phyloP scores from a whole-genome alignment of 1,140 invertebrate species.

The Drosophila quadrilineata region DNA sequence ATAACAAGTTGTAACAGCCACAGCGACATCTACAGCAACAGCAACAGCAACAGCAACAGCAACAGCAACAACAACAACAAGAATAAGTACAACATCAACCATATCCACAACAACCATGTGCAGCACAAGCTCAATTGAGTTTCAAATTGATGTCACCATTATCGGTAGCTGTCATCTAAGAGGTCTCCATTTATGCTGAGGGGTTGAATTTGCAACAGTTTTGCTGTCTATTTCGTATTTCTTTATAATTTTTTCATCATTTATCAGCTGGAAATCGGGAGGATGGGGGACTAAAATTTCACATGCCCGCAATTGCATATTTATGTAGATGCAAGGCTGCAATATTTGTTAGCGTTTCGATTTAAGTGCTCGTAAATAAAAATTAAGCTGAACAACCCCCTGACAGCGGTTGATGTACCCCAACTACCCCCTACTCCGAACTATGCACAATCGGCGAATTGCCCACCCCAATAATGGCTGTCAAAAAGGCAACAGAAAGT shows the following conservation, averaged over 20 bases:
- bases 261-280: conserved; percentile 52
- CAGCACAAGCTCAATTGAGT: conserved; percentile 74
- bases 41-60: conserved; percentile 10
- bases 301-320: conserved; percentile 77
- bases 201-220: conserved; percentile 24
- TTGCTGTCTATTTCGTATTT: conserved; percentile 54
- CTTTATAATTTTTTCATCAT: conserved; percentile 72
- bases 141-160: conserved; percentile 81
- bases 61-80: not conserved
- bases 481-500: conserved; percentile 80
- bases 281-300: conserved; percentile 34
- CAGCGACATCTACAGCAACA: conserved; percentile 13
- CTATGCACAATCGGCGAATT: conserved; percentile 1
- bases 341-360: conserved; percentile 72
- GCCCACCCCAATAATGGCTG: conserved; percentile 41
- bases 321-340: conserved; percentile 74
- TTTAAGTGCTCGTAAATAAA: conserved; percentile 81
- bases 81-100: not conserved
- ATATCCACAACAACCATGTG: conserved; percentile 7
- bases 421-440: not conserved
- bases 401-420: not conserved
- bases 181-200: not conserved
- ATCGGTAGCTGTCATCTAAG: conserved; percentile 75
- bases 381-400: conserved; percentile 44
- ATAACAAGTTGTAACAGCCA: conserved; percentile 35